Percentiles rank a stretch among this genome's conserved stretches.
Conservation (phyloP, 2,797 vertebrate species). For the Hydrolagus colliei region DNA sequence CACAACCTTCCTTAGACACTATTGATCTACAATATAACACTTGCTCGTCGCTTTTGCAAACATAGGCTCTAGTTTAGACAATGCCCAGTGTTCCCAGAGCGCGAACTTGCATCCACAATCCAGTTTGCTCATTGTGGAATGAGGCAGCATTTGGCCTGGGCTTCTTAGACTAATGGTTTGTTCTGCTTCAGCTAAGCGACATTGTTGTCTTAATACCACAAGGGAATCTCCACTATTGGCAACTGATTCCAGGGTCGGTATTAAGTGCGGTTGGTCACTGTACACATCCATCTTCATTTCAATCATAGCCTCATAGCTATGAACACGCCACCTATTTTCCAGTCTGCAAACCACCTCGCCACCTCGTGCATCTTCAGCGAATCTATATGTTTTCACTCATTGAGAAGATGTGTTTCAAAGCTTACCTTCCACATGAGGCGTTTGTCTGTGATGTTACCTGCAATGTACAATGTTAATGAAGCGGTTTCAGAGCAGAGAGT, state of each 20-base stretch:
- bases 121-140: background rate
- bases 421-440: background rate
- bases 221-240: background rate
- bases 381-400: background rate
- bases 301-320: background rate
- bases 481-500: background rate
- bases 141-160: background rate
- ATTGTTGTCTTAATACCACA: background rate
- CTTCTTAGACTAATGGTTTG: background rate
- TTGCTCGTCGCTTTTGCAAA: background rate
- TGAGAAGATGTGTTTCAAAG: background rate
- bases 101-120: background rate
- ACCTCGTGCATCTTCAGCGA: background rate
- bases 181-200: background rate
- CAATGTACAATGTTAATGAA: background rate
- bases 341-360: no score
- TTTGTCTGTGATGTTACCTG: background rate
- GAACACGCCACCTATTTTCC: no score
- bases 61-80: background rate
- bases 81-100: background rate
- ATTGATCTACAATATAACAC: background rate
- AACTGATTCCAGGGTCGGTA: constrained; percentile 1
- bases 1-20: background rate
- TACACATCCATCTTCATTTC: background rate
- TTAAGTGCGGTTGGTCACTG: background rate